Evolutionary conservation across 2,113 vertebrate genomes (phyloP).

Genomic region (Tupaia tana): DNA sequence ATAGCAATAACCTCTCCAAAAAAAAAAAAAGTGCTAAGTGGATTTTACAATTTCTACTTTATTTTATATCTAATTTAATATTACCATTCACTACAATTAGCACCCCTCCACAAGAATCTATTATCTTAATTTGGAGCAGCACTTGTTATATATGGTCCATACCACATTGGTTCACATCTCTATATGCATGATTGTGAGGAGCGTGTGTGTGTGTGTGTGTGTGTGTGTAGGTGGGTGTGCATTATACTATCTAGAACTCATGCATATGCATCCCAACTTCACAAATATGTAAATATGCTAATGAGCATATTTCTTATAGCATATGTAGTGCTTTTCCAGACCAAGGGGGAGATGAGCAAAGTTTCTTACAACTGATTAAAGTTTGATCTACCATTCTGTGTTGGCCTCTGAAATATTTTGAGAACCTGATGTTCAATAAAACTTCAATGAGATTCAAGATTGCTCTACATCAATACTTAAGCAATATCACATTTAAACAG

Average conservation of each 20-base stretch:
- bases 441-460: neutral
- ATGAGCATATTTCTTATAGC: neutral
- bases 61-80: constrained; percentile 3
- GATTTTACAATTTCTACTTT: neutral
- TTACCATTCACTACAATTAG: neutral
- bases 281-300: neutral
- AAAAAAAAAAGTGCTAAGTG: neutral
- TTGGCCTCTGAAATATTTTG: constrained; percentile 1
- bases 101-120: neutral
- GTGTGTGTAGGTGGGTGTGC: neutral
- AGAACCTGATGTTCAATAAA: neutral
- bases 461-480: neutral
- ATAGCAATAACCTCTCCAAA: too few species aligned
- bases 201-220: neutral
- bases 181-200: neutral
- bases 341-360: neutral
- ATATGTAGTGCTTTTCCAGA: neutral
- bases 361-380: neutral
- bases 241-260: neutral
- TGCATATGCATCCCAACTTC: neutral
- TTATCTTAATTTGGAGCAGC: neutral
- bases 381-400: neutral
- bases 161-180: neutral
- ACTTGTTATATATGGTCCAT: neutral
- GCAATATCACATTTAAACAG: neutral